These are phyloP conservation scores for Zaprionus ornatus DNA, from an alignment of 1,140 invertebrate species.

Conservation along the genomic window DNA sequence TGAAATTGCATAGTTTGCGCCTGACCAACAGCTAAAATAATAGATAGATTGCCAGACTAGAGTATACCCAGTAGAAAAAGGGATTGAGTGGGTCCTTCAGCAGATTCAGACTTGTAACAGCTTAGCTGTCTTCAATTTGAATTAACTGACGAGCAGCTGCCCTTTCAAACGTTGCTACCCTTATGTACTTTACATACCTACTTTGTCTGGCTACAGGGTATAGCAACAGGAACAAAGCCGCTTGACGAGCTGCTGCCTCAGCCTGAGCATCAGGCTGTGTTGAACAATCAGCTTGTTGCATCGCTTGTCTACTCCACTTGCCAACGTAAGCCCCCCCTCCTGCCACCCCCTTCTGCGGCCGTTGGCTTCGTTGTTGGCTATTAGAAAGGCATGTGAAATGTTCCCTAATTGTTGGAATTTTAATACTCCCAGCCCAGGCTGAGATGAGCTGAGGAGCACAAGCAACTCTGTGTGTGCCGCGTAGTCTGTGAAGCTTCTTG, in stretches of 20 bases:
- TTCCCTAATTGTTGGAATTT: slow-evolving; percentile 81
- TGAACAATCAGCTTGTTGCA: slow-evolving; percentile 65
- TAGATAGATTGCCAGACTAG: neutral
- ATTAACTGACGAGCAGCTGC: too few relatives aligned
- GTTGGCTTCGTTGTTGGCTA: slow-evolving; percentile 66
- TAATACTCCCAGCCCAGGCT: slow-evolving; percentile 62
- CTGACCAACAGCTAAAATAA: slow-evolving; percentile 12
- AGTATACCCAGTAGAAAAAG: slow-evolving; percentile 9
- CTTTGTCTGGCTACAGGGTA: neutral
- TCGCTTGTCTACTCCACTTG: slow-evolving; percentile 29
- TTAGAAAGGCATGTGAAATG: slow-evolving; percentile 82
- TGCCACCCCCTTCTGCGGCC: neutral
- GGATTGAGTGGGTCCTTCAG: too few relatives aligned
- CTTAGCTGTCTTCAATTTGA: too few relatives aligned
- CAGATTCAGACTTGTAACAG: too few relatives aligned
- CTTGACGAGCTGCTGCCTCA: slow-evolving; percentile 47
- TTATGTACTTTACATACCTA: neutral
- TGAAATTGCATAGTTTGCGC: slow-evolving; percentile 68
- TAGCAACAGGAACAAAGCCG: slow-evolving; percentile 32
- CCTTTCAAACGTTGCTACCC: neutral
- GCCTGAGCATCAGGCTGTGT: slow-evolving; percentile 10
- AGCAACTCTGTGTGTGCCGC: slow-evolving; percentile 24
- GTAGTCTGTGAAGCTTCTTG: slow-evolving; percentile 23
- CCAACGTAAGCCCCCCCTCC: neutral
- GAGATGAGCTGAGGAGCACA: neutral